Conservation (phyloP, 2,888 invertebrate genomes). For the Amorpha juglandis region DNA sequence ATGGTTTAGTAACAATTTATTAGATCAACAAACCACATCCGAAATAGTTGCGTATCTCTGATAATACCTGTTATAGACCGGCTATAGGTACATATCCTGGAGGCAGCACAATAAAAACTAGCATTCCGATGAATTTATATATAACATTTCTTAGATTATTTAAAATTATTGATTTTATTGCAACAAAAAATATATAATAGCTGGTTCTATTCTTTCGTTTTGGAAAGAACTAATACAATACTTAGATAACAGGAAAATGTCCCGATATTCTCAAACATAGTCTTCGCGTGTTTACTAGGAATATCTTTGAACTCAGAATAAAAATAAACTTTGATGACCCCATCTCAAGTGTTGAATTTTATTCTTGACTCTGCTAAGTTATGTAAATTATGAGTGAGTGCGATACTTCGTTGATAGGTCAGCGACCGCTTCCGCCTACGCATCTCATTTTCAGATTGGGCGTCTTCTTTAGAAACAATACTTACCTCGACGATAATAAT, state of each 20-base stretch:
- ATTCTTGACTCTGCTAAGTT: constrained; percentile 75
- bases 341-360: constrained; percentile 72
- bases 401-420: constrained; percentile 75
- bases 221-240: neutral
- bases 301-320: constrained; percentile 50
- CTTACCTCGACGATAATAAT: constrained; percentile 27
- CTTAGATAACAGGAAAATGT: neutral
- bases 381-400: constrained; percentile 78
- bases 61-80: constrained; percentile 7
- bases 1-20: constrained; percentile 71
- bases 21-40: constrained; percentile 57
- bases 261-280: constrained; percentile 37
- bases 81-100: constrained; percentile 3
- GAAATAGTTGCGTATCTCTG: constrained; percentile 37
- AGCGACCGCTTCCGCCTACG: constrained; percentile 69
- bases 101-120: constrained; percentile 6
- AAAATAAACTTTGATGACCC: constrained; percentile 66
- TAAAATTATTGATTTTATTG: neutral
- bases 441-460: constrained; percentile 54
- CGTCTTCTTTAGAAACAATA: constrained; percentile 46
- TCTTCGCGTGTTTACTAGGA: constrained; percentile 56
- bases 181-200: neutral
- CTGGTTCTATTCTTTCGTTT: neutral
- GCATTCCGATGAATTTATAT: neutral
- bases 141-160: constrained; percentile 4